These are phyloP conservation scores for Caerostris darwini DNA, from an alignment of 1,140 invertebrate species.

Conservation along the genomic window DNA sequence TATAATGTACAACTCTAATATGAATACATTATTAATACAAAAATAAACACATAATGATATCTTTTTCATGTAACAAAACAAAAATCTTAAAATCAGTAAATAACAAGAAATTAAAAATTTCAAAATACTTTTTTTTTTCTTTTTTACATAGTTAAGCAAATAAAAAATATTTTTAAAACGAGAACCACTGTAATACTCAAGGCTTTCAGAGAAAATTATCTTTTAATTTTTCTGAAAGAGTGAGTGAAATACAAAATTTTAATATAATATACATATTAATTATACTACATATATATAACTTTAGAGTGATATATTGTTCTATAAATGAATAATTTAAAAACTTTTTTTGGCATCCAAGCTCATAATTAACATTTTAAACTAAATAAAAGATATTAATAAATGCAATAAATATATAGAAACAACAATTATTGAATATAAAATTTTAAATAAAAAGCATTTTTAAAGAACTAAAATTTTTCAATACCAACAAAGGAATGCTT, in stretches of 20 bases:
- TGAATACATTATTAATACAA: constrained; percentile 9
- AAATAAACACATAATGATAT: constrained; percentile 37
- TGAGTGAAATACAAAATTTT: constrained; percentile 44
- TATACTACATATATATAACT: constrained; percentile 47
- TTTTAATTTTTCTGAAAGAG: constrained; percentile 54
- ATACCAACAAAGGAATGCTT: not conserved
- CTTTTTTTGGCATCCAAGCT: constrained; percentile 53
- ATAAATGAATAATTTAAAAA: not conserved
- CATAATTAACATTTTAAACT: constrained; percentile 27
- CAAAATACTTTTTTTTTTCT: not conserved
- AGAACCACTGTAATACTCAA: not conserved
- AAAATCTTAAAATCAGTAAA: constrained; percentile 18
- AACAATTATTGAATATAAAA: not conserved
- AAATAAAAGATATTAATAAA: not conserved
- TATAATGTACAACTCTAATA: not conserved
- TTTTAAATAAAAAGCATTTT: constrained; percentile 16
- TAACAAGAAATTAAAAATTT: not conserved
- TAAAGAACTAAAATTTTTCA: not conserved
- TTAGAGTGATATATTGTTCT: constrained; percentile 37
- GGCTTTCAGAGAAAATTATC: constrained; percentile 2
- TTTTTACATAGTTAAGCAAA: not conserved
- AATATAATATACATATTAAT: not conserved
- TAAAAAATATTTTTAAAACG: constrained; percentile 31
- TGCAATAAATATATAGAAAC: not conserved
- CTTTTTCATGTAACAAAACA: not conserved